Percentiles rank a stretch among this genome's conserved stretches.
Conservation (phyloP, 2,888 invertebrate species). For the Polydesmus complanatus region DNA sequence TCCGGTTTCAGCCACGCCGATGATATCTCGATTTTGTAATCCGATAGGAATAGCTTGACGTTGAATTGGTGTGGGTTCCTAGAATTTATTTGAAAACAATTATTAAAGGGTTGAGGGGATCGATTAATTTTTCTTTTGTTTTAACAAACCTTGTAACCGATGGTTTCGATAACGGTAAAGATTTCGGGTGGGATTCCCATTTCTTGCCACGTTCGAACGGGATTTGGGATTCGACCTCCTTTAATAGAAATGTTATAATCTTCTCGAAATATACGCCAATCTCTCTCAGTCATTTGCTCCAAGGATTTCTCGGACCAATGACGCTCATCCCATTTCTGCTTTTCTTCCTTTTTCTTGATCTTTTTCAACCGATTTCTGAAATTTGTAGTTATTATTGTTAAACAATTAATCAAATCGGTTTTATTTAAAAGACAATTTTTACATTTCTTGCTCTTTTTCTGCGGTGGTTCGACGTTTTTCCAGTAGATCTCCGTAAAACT, state of each 20-base stretch:
- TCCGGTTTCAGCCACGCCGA: conserved; percentile 98
- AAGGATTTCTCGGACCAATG: conserved; percentile 95
- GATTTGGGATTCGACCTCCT: conserved; percentile 89
- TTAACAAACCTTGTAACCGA: conserved; percentile 68
- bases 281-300: conserved; percentile 94
- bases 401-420: background rate
- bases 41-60: conserved; percentile 99
- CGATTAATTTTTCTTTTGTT: background rate
- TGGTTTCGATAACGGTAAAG: conserved; percentile 80
- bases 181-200: conserved; percentile 78
- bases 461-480: conserved; percentile 90
- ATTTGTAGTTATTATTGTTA: background rate
- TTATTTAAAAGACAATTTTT: conserved; percentile 22
- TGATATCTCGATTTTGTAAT: conserved; percentile 59
- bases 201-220: conserved; percentile 89
- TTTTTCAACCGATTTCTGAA: conserved; percentile 63
- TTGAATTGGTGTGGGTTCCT: conserved; percentile 96
- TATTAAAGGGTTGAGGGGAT: background rate
- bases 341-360: conserved; percentile 87
- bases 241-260: conserved; percentile 98
- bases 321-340: conserved; percentile 96
- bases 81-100: background rate
- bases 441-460: conserved; percentile 91
- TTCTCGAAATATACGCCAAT: conserved; percentile 99
- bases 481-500: conserved; percentile 89